Conservation (phyloP, 1,140 invertebrate genomes). For the Alviniconcha marisindica region DNA sequence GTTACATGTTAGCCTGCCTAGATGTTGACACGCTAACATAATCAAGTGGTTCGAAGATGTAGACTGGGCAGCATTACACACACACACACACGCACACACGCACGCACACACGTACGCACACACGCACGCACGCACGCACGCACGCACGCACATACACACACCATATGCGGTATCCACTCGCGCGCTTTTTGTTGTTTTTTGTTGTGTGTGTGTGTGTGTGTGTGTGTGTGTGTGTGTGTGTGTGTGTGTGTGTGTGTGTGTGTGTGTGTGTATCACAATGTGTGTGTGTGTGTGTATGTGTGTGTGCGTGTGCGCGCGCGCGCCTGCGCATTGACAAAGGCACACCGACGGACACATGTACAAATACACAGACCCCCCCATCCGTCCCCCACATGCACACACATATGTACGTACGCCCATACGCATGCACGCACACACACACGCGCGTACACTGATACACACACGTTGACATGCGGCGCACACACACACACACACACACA, state of each 20-base stretch:
- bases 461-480: no score
- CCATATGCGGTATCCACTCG: no score
- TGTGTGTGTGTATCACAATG: no score
- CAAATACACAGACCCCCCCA: background rate
- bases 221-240: no score
- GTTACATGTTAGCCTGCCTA: no score
- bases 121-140: background rate
- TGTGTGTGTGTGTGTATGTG: background rate
- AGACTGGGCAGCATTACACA: no score
- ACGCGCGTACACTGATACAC: background rate
- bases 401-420: background rate
- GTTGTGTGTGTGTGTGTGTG: no score
- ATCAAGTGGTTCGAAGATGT: no score
- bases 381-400: background rate
- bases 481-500: no score
- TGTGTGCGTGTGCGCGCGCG: background rate
- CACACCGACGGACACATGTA: constrained; percentile 5
- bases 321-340: background rate
- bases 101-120: background rate
- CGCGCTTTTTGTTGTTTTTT: no score
- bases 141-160: constrained; percentile 13
- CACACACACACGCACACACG: constrained; percentile 6
- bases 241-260: no score
- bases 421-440: constrained; percentile 3
- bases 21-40: no score